Evolutionary conservation across 2,888 invertebrate species (phyloP), one percentile per base, ranked within the genome.

Genomic region (Drosophila ezoana): DNA sequence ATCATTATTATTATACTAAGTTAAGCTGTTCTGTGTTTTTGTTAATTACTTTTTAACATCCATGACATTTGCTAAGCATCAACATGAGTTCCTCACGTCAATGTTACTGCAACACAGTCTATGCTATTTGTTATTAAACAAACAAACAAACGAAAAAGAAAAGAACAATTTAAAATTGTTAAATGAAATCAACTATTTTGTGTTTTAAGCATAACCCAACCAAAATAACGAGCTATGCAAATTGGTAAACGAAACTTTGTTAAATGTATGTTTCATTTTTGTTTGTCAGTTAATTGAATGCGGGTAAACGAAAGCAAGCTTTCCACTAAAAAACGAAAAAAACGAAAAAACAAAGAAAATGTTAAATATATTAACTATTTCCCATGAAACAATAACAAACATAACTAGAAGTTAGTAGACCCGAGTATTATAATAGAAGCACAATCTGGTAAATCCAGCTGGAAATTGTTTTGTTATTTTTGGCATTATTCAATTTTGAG

Each of bases 11-110:
- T 23, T 38, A 63, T 67, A 5, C 10, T n/a, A 74, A 75, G 58
- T 78, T 70, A 47, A 44, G 66, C 57, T 57, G 45, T 74, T 61
- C 66, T 78, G 66, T 66, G 73, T 60, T 4, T 20, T 20, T 85
- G 86, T 81, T 81, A 67, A 70, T 68, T 85, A 82, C 62, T 81
- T 79, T 83, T 77, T 76, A 76, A 51, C 68, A 41, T 40, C 20
- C 54, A 59, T 51, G 54, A 66, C 52, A 61, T 64, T 82, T 65
- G 58, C 72, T 67, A 63, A 65, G 59, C 64, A 75, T 76, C 76
- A 88, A 65, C 76, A 76, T 69, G 62, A 83, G 89, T 86, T 82
- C 89, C 89, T 82, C 80, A 67, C 83, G 72, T 65, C 63, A 79
- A 73, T 72, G 79, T 77, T 81, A 81, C 74, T 76, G 61, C 54